A percentile compares a stretch with the other conserved stretches of the same genome.
Evolutionary conservation across 2,113 vertebrate genomes (phyloP).

Genomic region (Nyctereutes procyonoides): DNA sequence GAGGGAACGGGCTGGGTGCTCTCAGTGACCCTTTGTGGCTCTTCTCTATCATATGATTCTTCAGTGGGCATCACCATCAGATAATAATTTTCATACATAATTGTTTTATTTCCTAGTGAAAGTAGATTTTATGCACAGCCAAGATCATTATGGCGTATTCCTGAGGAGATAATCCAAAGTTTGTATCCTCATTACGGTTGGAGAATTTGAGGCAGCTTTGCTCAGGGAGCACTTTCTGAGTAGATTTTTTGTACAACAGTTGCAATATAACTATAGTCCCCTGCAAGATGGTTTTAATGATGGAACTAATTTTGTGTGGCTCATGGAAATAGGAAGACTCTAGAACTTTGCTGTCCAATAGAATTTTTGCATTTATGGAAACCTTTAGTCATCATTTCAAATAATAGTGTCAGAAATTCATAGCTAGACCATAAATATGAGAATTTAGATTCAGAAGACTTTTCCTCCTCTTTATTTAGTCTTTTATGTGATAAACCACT

Average conservation of each 20-base stretch:
- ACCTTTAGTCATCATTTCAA: slow-evolving; percentile 1
- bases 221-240: background rate
- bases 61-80: background rate
- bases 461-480: background rate
- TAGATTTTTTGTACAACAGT: background rate
- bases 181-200: background rate
- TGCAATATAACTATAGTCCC: background rate
- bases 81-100: background rate
- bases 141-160: background rate
- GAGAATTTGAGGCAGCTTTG: background rate
- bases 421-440: background rate
- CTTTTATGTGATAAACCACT: background rate
- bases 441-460: background rate
- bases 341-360: background rate
- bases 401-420: background rate
- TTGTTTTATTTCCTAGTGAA: background rate
- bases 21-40: background rate
- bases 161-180: background rate
- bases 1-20: too few species aligned
- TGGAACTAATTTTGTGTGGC: background rate
- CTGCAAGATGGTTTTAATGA: background rate
- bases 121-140: background rate
- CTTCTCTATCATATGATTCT: background rate
- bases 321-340: slow-evolving; percentile 34
- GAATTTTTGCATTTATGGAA: background rate